A percentile compares a stretch with the other conserved stretches of the same genome.
These are phyloP conservation scores for Ostrea edulis DNA, from an alignment of 1,140 invertebrate species.

Conservation along the genomic window DNA sequence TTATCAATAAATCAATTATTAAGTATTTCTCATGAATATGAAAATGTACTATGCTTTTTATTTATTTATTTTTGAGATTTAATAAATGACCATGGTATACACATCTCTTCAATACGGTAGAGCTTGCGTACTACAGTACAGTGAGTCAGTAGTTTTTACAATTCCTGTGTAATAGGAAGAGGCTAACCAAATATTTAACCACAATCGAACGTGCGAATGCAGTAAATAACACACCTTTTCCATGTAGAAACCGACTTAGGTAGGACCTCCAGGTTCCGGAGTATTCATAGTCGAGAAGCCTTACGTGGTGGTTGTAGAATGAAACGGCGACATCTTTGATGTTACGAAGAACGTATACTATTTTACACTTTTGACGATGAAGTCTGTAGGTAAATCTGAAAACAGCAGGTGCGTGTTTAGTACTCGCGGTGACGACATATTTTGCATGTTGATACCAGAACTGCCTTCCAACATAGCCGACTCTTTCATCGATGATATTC, in stretches of 20 bases:
- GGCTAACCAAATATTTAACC: not conserved
- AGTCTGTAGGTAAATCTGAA: slow-evolving; percentile 58
- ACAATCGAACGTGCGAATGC: not conserved
- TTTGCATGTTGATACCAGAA: slow-evolving; percentile 46
- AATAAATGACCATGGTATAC: not conserved
- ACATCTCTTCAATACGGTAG: not conserved
- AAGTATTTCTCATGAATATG: too few species aligned
- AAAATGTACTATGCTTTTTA: too few species aligned
- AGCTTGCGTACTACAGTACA: not conserved
- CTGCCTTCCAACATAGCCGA: slow-evolving; percentile 64
- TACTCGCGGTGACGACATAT: slow-evolving; percentile 63
- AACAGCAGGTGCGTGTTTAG: slow-evolving; percentile 67
- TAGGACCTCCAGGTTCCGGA: slow-evolving; percentile 63
- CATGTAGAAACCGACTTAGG: slow-evolving; percentile 56
- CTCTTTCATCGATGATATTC: slow-evolving; percentile 56
- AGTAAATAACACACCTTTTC: slow-evolving; percentile 50
- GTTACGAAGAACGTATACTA: slow-evolving; percentile 65
- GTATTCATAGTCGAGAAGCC: slow-evolving; percentile 62
- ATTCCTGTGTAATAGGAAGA: not conserved
- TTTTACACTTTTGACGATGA: slow-evolving; percentile 62
- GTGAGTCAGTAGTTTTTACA: not conserved
- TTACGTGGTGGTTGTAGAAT: slow-evolving; percentile 63
- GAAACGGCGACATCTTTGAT: slow-evolving; percentile 70
- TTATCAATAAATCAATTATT: too few species aligned
- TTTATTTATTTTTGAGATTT: too few species aligned